Conservation (phyloP, 2,888 invertebrate genomes). For the Melanophora roralis region DNA sequence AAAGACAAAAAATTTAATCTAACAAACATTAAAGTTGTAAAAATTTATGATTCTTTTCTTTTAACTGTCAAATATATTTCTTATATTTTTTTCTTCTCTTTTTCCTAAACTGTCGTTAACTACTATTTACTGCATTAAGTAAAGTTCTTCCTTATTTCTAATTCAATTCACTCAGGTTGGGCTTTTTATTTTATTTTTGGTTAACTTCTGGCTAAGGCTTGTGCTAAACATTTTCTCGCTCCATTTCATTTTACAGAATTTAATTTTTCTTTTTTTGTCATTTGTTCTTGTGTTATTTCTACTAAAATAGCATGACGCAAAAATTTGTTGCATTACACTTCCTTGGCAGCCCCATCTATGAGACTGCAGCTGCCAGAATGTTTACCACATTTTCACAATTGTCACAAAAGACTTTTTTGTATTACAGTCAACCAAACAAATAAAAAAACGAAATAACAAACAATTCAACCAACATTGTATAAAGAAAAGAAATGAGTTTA, state of each 20-base stretch:
- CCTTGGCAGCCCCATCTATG: conserved; percentile 34
- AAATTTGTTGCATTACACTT: conserved; percentile 62
- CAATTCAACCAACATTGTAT: background rate
- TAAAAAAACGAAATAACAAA: conserved; percentile 13
- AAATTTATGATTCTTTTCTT: conserved; percentile 63
- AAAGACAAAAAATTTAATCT: no score
- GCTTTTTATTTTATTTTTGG: no score
- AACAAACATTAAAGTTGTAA: conserved; percentile 53
- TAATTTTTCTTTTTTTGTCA: conserved; percentile 11
- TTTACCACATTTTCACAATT: conserved; percentile 56
- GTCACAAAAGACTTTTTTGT: conserved; percentile 50
- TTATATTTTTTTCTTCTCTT: conserved; percentile 5
- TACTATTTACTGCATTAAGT: conserved; percentile 34
- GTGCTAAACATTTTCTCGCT: conserved; percentile 61
- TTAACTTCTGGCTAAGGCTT: conserved; percentile 52
- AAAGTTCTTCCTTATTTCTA: conserved; percentile 42
- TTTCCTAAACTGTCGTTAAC: background rate
- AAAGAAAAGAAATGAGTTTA: conserved; percentile 47
- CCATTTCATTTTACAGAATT: conserved; percentile 58
- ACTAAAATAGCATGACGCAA: conserved; percentile 53
- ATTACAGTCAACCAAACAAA: conserved; percentile 24
- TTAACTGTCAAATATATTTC: conserved; percentile 63
- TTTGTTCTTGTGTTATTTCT: conserved; percentile 11
- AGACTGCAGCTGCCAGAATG: conserved; percentile 56
- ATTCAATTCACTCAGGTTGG: conserved; percentile 2